Evolutionary conservation across 2,113 vertebrate genomes (phyloP).

Genomic region (Nyctibius bracteatus): DNA sequence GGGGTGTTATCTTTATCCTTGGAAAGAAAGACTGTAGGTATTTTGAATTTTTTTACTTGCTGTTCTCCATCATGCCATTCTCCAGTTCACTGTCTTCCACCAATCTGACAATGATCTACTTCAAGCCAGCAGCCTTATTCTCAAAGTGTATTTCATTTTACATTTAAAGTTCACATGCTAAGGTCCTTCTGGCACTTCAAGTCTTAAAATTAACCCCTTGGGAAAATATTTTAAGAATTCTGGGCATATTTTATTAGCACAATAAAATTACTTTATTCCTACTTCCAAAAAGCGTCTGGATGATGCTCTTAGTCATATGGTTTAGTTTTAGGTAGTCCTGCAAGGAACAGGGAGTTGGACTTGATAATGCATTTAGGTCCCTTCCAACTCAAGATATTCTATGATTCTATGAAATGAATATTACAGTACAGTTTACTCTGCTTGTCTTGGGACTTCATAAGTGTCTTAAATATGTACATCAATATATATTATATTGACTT

Average conservation of each 20-base stretch:
- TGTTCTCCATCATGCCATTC: not conserved
- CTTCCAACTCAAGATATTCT: not conserved
- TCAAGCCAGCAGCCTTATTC: not conserved
- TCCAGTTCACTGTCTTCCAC: not conserved
- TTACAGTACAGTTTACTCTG: not conserved
- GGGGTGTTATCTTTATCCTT: not conserved
- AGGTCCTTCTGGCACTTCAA: not conserved
- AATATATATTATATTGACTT: not conserved
- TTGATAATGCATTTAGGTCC: too few species aligned
- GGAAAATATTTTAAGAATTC: not conserved
- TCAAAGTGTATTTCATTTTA: not conserved
- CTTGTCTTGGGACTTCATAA: not conserved
- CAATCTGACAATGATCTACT: not conserved
- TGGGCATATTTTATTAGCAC: not conserved
- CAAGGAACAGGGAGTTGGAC: not conserved
- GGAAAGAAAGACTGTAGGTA: not conserved
- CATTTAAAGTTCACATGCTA: not conserved
- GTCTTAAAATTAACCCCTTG: not conserved
- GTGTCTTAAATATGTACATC: not conserved
- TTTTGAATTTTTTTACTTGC: not conserved
- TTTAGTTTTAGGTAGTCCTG: not conserved
- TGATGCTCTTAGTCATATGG: accelerated
- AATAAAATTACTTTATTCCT: not conserved
- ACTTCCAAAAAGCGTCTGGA: not conserved
- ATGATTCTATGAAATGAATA: not conserved